Conservation (phyloP, 2,888 invertebrate species). For the Silvanus unidentatus region DNA sequence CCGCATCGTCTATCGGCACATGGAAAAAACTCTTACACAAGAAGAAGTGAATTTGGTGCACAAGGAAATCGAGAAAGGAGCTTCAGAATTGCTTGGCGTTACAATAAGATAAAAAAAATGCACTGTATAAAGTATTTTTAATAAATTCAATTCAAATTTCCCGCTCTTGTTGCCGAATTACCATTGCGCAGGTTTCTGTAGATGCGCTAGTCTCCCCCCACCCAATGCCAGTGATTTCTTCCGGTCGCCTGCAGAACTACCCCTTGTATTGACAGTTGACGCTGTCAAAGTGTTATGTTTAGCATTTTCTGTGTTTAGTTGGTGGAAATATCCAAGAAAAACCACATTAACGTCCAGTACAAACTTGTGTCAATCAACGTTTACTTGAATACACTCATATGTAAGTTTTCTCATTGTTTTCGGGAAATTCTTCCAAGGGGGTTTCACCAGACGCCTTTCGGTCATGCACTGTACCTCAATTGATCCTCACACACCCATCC, state of each 20-base stretch:
- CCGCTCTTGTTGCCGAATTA: no score
- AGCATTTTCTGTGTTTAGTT: background rate
- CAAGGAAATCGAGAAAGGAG: constrained; percentile 59
- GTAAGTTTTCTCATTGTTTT: background rate
- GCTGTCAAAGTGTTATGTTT: constrained; percentile 13
- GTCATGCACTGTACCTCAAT: no score
- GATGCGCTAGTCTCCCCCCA: no score
- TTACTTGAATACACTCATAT: background rate
- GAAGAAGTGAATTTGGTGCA: constrained; percentile 84
- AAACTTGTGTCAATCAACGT: background rate
- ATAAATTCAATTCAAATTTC: no score
- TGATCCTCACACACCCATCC: no score
- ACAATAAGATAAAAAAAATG: background rate
- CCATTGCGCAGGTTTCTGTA: no score
- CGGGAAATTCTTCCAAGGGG: no score
- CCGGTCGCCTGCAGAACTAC: constrained; percentile 22
- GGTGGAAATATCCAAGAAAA: background rate
- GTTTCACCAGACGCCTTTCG: background rate
- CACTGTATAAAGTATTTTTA: no score
- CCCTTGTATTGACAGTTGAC: constrained; percentile 7
- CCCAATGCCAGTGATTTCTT: no score
- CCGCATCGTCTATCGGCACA: constrained; percentile 85
- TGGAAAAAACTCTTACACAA: constrained; percentile 83
- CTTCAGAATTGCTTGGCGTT: background rate
- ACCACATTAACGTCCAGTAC: background rate